Conservation (phyloP, 2,797 vertebrate genomes). For the Acanthurus tractus region DNA sequence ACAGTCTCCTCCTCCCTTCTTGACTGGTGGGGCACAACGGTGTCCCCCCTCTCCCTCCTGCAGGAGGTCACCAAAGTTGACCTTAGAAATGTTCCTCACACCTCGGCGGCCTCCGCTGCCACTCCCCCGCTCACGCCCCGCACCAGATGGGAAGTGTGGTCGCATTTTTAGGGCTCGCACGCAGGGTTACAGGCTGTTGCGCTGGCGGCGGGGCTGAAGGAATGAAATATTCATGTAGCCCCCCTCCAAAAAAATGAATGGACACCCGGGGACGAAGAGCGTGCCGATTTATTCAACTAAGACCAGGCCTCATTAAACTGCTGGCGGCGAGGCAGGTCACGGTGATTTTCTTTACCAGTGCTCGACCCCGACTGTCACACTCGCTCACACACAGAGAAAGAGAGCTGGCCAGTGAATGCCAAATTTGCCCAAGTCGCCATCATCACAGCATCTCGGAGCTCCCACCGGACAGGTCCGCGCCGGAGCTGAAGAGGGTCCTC, state of each 20-base stretch:
- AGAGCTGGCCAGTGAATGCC: conserved; percentile 20
- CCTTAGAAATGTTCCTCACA: conserved; percentile 85
- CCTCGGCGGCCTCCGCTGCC: conserved; percentile 73
- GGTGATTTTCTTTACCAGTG: conserved; percentile 84
- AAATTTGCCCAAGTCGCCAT: conserved; percentile 45
- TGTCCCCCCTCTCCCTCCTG: conserved; percentile 47
- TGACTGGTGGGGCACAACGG: conserved; percentile 51
- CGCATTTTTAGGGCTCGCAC: conserved; percentile 75
- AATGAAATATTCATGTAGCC: conserved; percentile 90
- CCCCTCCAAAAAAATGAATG: conserved; percentile 78
- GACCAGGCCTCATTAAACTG: conserved; percentile 87
- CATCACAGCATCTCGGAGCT: conserved; percentile 24
- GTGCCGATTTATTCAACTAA: conserved; percentile 88
- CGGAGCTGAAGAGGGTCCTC: conserved; percentile 34
- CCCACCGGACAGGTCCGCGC: conserved; percentile 41
- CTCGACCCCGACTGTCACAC: conserved; percentile 70
- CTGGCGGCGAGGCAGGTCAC: conserved; percentile 85
- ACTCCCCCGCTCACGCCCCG: conserved; percentile 73
- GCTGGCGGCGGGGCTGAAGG: conserved; percentile 84
- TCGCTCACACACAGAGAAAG: conserved; percentile 20
- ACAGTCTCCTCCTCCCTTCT: conserved; percentile 2
- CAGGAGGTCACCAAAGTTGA: conserved; percentile 77
- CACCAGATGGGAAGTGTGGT: conserved; percentile 88
- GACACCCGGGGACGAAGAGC: conserved; percentile 85
- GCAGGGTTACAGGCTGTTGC: conserved; percentile 90